Base-by-base conservation (phyloP, 2,113 vertebrate genomes). In the Phyllostomus hastatus region DNA sequence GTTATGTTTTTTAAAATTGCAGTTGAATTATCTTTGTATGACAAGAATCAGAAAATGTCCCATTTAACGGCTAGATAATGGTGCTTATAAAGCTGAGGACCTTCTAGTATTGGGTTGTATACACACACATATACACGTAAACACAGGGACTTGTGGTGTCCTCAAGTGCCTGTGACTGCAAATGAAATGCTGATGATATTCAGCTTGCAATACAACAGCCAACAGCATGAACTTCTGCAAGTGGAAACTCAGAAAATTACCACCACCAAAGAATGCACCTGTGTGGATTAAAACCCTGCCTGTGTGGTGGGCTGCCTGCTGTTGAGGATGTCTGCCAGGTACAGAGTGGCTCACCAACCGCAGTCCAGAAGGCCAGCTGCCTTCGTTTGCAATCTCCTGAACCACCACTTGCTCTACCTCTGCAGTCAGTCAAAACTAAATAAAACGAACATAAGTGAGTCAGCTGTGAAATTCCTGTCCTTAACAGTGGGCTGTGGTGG, bases 391-490 rank as follows among this genome's bases (percentile, higher is more conserved):
- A 16, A 28, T 72, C 33, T 48, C 78, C n/a, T 33, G 20, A 79
- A 52, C 78, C 38, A 46, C 52, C 14, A 28, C 90, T 80, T 76
- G 78, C 57, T 96, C 88, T 93, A 83, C 94, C 97, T 97, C 94
- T 96, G 94, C 88, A 76, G 80, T 79, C 48, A 90, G 84, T 96
- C 84, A 88, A 85, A 91, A 82, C 54, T 54, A 81, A 82, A 88
- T 78, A 54, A 91, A 90, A 88, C 1, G 82, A 93, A 91, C 72
- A 52, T 28, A 85, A 94, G 67, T 79, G 94, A 92, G 88, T 97
- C 96, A 64, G 94, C 94, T 92, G 81, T 54, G 93, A 92, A 61
- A 76, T 72, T 88, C 76, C 90, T 91, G 91, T 43, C 94, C 67
- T 46, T 64, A 46, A 46, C 91, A 86, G 93, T 35, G 75, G 90